Evolutionary conservation across 2,888 invertebrate genomes (phyloP).

Genomic region (Drosophila neonasuta): DNA sequence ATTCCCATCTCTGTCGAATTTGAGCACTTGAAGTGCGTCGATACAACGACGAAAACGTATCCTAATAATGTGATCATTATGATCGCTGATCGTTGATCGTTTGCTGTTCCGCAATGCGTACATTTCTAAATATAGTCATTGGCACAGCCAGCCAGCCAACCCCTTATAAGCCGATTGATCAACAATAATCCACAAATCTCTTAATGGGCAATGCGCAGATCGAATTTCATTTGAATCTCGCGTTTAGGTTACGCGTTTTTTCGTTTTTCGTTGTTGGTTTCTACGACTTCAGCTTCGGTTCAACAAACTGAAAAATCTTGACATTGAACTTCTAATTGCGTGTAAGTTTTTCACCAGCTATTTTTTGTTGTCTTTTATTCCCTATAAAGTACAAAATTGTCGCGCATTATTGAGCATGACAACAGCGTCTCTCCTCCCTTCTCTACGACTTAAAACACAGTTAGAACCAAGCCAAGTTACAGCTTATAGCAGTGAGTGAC

Average conservation of each 20-base stretch:
- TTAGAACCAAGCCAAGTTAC: slow-evolving; percentile 13
- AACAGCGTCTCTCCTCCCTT: background rate
- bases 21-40: slow-evolving; percentile 13
- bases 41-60: slow-evolving; percentile 2
- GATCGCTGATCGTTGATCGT: background rate
- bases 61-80: slow-evolving; percentile 10
- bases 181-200: slow-evolving; percentile 44
- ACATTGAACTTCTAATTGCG: slow-evolving; percentile 56
- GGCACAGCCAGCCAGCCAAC: slow-evolving; percentile 17
- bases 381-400: slow-evolving; percentile 20
- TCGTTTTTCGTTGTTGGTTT: slow-evolving; percentile 12
- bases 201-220: slow-evolving; percentile 44
- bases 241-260: slow-evolving; percentile 9
- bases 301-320: slow-evolving; percentile 57
- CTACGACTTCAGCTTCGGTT: slow-evolving; percentile 27
- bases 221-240: slow-evolving; percentile 47
- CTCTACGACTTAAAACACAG: slow-evolving; percentile 20
- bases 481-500: slow-evolving; percentile 33
- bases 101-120: slow-evolving; percentile 17
- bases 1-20: no score
- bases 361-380: background rate
- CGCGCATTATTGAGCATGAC: slow-evolving; percentile 31
- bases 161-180: slow-evolving; percentile 44
- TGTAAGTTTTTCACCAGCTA: slow-evolving; percentile 25
- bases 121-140: slow-evolving; percentile 36